phyloP scores from a whole-genome alignment of 2,888 invertebrate genomes.

The Teleogryllus oceanicus region DNA sequence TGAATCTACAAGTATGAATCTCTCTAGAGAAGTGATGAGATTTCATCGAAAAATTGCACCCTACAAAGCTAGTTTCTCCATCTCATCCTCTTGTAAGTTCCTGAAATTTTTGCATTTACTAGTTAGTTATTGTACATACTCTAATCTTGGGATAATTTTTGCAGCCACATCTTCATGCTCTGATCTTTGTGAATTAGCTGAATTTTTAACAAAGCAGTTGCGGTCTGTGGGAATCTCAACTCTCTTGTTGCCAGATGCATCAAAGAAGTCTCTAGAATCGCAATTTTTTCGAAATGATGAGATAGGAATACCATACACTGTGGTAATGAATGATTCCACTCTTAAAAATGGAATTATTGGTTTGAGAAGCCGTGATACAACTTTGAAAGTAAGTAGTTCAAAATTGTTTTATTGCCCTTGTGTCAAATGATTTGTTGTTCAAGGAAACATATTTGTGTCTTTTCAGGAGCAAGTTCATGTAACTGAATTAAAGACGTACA shows the following conservation, averaged over 20 bases:
- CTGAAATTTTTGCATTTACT: background rate
- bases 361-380: slow-evolving; percentile 52
- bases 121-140: background rate
- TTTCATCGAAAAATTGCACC: slow-evolving; percentile 72
- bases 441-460: slow-evolving; percentile 35
- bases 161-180: slow-evolving; percentile 42
- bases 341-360: slow-evolving; percentile 67
- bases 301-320: slow-evolving; percentile 69
- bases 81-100: slow-evolving; percentile 33
- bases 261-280: slow-evolving; percentile 44
- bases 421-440: background rate
- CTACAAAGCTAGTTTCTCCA: slow-evolving; percentile 67
- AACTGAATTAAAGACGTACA: slow-evolving; percentile 60
- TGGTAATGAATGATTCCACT: slow-evolving; percentile 65
- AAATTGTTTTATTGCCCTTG: background rate
- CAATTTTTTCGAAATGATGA: slow-evolving; percentile 52
- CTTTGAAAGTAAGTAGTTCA: slow-evolving; percentile 55
- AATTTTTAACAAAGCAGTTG: slow-evolving; percentile 56
- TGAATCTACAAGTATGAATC: slow-evolving; percentile 44
- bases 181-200: slow-evolving; percentile 55
- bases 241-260: slow-evolving; percentile 44
- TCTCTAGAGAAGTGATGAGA: slow-evolving; percentile 50
- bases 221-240: slow-evolving; percentile 49
- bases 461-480: slow-evolving; percentile 69
- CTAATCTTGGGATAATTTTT: slow-evolving; percentile 24